phyloP scores from a whole-genome alignment of 2,113 vertebrate species.

The Nipponia nippon region DNA sequence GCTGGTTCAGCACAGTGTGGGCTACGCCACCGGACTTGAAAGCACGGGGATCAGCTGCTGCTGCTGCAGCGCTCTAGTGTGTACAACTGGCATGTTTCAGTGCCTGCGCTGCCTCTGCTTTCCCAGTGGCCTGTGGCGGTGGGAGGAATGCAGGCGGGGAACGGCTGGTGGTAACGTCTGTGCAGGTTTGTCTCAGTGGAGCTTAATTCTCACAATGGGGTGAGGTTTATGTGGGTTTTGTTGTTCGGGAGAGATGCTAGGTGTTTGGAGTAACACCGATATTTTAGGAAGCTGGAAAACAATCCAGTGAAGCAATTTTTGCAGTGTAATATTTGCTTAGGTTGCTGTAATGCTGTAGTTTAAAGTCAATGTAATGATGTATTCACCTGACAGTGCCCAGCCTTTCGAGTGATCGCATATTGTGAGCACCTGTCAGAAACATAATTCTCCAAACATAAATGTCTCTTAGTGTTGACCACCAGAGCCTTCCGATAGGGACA shows the following conservation, averaged over 20 bases:
- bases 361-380: background rate
- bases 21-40: background rate
- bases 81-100: background rate
- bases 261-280: background rate
- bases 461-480: background rate
- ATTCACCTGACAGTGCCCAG: rapidly evolving
- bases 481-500: background rate
- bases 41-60: background rate
- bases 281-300: background rate
- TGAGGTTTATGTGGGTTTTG: background rate
- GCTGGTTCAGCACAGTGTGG: background rate
- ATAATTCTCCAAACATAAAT: background rate
- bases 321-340: background rate
- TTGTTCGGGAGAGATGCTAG: background rate
- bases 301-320: background rate
- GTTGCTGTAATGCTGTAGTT: background rate
- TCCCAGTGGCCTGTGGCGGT: background rate
- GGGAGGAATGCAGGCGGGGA: background rate
- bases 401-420: rapidly evolving
- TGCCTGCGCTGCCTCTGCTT: background rate
- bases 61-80: background rate
- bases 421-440: background rate
- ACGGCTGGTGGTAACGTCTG: background rate
- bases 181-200: background rate
- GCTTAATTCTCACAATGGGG: background rate